Conservation (phyloP, 2,113 vertebrate genomes). For the Onychostruthus taczanowskii region DNA sequence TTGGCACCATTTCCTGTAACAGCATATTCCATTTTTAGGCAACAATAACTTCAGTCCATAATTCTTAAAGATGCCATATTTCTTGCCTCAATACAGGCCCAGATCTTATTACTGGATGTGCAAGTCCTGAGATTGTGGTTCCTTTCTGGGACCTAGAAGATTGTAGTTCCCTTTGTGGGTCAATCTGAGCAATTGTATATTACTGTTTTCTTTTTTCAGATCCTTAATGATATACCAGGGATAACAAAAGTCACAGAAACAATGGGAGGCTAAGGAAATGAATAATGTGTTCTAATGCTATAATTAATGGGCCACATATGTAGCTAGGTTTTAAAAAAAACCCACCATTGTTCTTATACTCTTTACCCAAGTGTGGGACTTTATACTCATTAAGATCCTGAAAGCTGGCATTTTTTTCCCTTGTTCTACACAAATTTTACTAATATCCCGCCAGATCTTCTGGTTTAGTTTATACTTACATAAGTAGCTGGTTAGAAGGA, state of each 20-base stretch:
- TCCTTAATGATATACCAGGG: background rate
- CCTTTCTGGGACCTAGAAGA: background rate
- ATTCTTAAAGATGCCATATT: background rate
- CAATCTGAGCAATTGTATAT: background rate
- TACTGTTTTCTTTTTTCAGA: background rate
- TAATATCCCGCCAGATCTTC: background rate
- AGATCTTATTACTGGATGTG: background rate
- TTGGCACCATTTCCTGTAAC: background rate
- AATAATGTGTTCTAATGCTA: background rate
- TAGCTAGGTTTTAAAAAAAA: background rate
- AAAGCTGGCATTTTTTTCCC: background rate
- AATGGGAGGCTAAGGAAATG: background rate
- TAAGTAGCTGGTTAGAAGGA: background rate
- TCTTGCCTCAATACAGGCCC: background rate
- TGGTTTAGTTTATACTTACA: background rate
- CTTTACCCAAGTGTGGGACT: background rate
- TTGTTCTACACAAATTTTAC: background rate
- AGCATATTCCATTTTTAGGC: background rate
- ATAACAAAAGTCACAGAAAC: background rate
- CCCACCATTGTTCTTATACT: background rate
- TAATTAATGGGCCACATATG: background rate
- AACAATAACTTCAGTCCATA: slow-evolving; percentile 6
- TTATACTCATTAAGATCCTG: background rate
- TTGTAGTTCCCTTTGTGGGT: background rate
- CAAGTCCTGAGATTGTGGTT: background rate